Evolutionary conservation across 2,888 invertebrate genomes (phyloP).

Genomic region (Oscheius myriophilus): DNA sequence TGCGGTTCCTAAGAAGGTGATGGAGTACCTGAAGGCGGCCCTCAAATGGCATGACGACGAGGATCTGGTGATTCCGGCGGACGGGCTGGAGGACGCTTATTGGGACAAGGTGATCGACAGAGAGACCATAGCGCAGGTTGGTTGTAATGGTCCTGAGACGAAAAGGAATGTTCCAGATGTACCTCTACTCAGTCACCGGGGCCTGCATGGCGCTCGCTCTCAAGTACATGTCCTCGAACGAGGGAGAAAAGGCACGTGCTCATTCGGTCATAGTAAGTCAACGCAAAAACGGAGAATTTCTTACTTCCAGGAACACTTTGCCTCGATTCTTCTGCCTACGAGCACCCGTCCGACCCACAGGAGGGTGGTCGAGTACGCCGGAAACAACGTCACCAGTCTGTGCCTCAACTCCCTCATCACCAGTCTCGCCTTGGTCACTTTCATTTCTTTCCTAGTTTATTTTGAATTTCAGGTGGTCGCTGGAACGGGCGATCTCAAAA

Average conservation of each 20-base stretch:
- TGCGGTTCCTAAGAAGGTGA: slow-evolving; percentile 21
- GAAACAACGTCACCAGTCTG: slow-evolving; percentile 87
- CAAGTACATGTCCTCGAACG: slow-evolving; percentile 83
- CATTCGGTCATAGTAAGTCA: slow-evolving; percentile 13
- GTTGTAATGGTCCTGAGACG: background rate
- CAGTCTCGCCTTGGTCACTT: slow-evolving; percentile 81
- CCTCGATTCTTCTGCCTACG: slow-evolving; percentile 3
- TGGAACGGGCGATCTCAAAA: slow-evolving; percentile 88
- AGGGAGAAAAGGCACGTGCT: background rate
- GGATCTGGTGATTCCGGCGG: slow-evolving; percentile 6
- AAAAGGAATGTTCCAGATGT: slow-evolving; percentile 76
- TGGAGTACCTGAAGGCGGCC: slow-evolving; percentile 12
- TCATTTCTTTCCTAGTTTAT: background rate
- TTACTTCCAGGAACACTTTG: slow-evolving; percentile 7
- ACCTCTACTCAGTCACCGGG: slow-evolving; percentile 93
- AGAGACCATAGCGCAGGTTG: slow-evolving; percentile 53
- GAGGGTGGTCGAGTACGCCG: slow-evolving; percentile 76
- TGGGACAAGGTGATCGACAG: slow-evolving; percentile 54
- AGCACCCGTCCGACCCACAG: background rate
- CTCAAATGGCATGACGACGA: slow-evolving; percentile 12
- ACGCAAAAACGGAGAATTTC: background rate
- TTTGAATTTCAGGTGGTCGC: slow-evolving; percentile 73
- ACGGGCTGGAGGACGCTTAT: slow-evolving; percentile 38
- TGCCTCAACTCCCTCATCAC: slow-evolving; percentile 85
- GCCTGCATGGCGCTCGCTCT: slow-evolving; percentile 92